Conservation (phyloP, 2,888 invertebrate genomes). For the Dugesia japonica region DNA sequence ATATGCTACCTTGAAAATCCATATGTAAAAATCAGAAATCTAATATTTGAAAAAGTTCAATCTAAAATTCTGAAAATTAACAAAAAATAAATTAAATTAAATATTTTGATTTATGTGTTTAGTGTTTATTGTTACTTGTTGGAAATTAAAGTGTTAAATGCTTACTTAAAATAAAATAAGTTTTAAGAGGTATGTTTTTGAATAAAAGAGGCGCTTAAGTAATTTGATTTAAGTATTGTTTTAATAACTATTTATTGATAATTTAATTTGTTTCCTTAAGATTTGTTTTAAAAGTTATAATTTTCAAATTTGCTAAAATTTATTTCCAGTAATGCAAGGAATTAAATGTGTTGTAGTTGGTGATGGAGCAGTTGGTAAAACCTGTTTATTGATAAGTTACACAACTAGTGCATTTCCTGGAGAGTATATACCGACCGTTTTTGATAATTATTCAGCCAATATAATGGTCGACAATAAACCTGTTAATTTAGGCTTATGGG, state of each 20-base stretch:
- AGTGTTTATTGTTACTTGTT: no score
- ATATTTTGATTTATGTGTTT: no score
- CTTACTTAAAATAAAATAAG: no score
- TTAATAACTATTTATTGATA: not conserved
- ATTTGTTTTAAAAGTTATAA: not conserved
- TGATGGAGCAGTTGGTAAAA: conserved; percentile 35
- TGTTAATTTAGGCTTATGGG: conserved; percentile 35
- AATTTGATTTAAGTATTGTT: no score
- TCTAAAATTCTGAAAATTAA: no score
- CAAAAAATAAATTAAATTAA: no score
- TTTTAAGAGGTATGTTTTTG: no score
- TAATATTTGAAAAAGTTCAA: no score
- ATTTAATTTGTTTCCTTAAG: conserved; percentile 4
- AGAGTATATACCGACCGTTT: conserved; percentile 34
- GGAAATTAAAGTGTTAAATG: no score
- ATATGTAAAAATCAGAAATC: no score
- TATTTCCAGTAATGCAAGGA: conserved; percentile 31
- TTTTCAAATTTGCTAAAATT: not conserved
- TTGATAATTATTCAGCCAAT: conserved; percentile 35
- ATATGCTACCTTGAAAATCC: no score
- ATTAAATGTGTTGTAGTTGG: conserved; percentile 35
- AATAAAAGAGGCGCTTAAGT: no score
- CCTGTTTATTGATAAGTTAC: conserved; percentile 34
- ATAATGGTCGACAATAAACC: conserved; percentile 34
- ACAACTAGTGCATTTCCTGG: conserved; percentile 34